Conservation (phyloP, 2,888 invertebrate species). For the Electrophaes corylata region DNA sequence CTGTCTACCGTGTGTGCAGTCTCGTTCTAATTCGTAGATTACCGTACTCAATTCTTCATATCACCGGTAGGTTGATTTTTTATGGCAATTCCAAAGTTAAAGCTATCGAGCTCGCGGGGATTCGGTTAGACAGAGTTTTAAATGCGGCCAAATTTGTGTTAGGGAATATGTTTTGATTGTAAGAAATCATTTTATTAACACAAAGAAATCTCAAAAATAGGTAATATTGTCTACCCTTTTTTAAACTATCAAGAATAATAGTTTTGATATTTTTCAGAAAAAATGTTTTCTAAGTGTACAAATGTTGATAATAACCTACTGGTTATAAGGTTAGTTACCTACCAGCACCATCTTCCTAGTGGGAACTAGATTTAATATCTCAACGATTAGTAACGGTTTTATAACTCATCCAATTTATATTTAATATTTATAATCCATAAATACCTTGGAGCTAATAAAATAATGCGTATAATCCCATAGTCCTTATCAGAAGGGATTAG, state of each 20-base stretch:
- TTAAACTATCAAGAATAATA: no score
- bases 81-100: constrained; percentile 67
- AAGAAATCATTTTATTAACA: no score
- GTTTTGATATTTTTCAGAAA: no score
- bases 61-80: constrained; percentile 66
- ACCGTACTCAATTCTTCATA: constrained; percentile 73
- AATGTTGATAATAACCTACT: no score
- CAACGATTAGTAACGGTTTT: constrained; percentile 47
- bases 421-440: constrained; percentile 51
- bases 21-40: constrained; percentile 63
- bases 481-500: constrained; percentile 30
- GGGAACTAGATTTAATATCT: constrained; percentile 32
- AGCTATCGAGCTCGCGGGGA: constrained; percentile 47
- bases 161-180: constrained; percentile 8
- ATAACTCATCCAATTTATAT: constrained; percentile 46
- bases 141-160: constrained; percentile 49
- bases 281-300: no score
- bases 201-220: no score
- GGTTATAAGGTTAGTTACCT: neutral
- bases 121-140: constrained; percentile 55
- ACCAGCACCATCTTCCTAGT: constrained; percentile 14
- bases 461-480: constrained; percentile 18
- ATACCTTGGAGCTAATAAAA: constrained; percentile 39
- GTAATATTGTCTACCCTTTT: no score
- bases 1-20: constrained; percentile 41